A percentile compares a stretch with the other conserved stretches of the same genome.
phyloP scores from a whole-genome alignment of 2,797 vertebrate genomes.

The Cryptoprocta ferox region DNA sequence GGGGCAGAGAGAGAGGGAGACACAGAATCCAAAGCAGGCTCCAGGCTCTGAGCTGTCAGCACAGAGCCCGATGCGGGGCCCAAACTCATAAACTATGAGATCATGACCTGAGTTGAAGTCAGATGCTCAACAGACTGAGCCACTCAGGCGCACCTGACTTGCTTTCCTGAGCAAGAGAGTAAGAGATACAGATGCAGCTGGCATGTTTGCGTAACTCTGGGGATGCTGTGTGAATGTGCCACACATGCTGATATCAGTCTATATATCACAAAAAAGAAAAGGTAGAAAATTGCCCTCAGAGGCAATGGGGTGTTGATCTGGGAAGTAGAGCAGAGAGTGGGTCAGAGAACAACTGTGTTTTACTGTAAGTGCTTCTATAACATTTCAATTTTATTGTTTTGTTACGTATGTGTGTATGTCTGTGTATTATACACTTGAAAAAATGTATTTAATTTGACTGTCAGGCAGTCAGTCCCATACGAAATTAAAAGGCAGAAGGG shows the following conservation, averaged over 20 bases:
- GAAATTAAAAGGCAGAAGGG: neutral
- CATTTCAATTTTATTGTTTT: neutral
- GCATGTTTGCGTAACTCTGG: neutral
- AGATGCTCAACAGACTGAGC: no score
- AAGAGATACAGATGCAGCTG: neutral
- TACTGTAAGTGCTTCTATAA: neutral
- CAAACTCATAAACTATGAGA: no score
- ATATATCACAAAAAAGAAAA: neutral
- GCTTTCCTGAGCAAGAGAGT: neutral
- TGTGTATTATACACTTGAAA: slow-evolving; percentile 3
- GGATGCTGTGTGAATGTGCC: neutral
- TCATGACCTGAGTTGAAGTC: no score
- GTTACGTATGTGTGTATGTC: neutral
- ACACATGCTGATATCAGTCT: neutral
- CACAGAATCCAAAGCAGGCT: no score
- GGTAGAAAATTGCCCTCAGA: neutral
- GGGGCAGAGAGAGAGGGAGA: no score
- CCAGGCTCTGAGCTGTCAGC: no score
- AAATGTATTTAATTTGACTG: neutral
- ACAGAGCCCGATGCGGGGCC: no score
- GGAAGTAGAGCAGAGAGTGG: neutral
- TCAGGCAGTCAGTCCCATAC: neutral
- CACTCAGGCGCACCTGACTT: neutral
- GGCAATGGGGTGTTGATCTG: neutral
- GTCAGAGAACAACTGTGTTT: neutral